These are phyloP conservation scores for Masticophis lateralis DNA, from an alignment of 2,797 vertebrate species.

Conservation along the genomic window DNA sequence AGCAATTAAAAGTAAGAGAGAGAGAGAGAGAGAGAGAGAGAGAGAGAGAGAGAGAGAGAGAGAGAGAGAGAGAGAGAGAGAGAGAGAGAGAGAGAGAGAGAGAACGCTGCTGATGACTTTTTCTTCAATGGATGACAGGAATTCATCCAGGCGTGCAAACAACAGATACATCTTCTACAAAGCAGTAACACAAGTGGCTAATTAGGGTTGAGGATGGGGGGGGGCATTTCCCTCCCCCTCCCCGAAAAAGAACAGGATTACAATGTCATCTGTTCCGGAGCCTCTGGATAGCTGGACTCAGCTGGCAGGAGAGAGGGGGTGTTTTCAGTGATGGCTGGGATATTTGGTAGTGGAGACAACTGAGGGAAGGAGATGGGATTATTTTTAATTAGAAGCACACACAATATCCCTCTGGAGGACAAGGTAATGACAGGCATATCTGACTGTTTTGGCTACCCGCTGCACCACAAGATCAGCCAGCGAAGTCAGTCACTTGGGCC, in stretches of 20 bases:
- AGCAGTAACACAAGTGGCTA: background rate
- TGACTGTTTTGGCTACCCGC: constrained; percentile 29
- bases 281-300: constrained; percentile 8
- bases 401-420: constrained; percentile 6
- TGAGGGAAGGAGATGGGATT: constrained; percentile 4
- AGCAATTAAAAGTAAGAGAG: background rate
- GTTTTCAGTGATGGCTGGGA: background rate
- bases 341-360: background rate
- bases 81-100: background rate
- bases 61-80: background rate
- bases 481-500: background rate
- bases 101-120: background rate
- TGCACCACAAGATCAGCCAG: background rate
- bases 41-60: background rate
- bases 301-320: background rate
- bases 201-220: background rate
- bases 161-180: background rate
- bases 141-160: background rate
- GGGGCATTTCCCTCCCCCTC: background rate
- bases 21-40: background rate
- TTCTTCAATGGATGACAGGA: background rate
- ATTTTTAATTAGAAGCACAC: constrained; percentile 13
- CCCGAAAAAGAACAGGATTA: background rate
- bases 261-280: background rate
- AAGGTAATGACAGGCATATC: constrained; percentile 1